Conservation (phyloP, 2,113 vertebrate species). For the Mus spicilegus region DNA sequence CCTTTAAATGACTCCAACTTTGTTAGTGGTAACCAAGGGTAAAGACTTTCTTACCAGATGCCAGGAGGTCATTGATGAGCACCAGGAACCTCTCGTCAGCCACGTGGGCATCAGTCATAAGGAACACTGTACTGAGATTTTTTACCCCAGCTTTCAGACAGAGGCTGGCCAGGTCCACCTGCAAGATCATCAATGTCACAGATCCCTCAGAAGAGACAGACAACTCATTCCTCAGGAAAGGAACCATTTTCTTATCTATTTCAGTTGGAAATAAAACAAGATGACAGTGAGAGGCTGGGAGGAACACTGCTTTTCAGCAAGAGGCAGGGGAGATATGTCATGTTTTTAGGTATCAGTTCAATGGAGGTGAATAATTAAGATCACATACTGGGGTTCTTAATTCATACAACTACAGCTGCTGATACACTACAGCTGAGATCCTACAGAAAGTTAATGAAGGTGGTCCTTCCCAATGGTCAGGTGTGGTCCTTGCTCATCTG, state of each 20-base stretch:
- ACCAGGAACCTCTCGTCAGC: constrained; percentile 96
- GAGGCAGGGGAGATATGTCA: background rate
- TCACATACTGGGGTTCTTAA: background rate
- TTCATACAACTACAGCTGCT: background rate
- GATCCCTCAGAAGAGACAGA: background rate
- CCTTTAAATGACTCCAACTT: background rate
- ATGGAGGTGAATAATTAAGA: background rate
- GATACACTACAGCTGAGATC: background rate
- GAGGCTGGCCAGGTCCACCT: constrained; percentile 92
- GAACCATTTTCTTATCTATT: background rate
- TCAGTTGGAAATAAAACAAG: background rate
- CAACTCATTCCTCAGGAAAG: background rate
- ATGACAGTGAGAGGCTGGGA: background rate
- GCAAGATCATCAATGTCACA: constrained; percentile 8
- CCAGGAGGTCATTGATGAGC: constrained; percentile 96
- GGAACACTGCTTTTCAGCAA: background rate
- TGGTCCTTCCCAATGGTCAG: background rate
- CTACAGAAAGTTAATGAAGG: background rate
- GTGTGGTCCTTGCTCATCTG: background rate
- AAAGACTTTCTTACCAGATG: constrained; percentile 89
- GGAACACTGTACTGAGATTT: constrained; percentile 92
- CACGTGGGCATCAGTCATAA: constrained; percentile 95
- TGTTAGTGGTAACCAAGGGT: background rate
- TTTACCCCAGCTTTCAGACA: constrained; percentile 95
- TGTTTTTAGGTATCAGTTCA: background rate